Evolutionary conservation across 2,888 invertebrate species (phyloP).

Genomic region (Athalia circularis): DNA sequence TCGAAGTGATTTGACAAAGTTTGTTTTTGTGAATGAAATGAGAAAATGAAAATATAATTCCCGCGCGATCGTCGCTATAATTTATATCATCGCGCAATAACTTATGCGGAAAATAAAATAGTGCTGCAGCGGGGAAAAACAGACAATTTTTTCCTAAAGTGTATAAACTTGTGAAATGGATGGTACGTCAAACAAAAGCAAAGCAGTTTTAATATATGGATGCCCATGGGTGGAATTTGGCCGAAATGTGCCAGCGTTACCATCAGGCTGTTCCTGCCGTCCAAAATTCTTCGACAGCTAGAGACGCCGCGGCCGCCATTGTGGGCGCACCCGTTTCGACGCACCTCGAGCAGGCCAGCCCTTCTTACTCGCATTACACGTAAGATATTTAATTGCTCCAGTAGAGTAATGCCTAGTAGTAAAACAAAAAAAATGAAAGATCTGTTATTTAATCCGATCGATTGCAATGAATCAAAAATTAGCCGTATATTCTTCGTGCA

Average conservation of each 20-base stretch:
- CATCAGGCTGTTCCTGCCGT: conserved; percentile 70
- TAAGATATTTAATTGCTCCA: conserved; percentile 58
- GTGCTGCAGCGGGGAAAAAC: neutral
- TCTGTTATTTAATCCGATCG: too few relatives aligned
- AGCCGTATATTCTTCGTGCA: too few relatives aligned
- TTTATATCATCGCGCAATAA: neutral
- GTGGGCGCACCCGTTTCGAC: conserved; percentile 66
- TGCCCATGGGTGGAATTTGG: conserved; percentile 74
- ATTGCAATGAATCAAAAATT: too few relatives aligned
- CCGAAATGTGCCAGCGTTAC: conserved; percentile 74
- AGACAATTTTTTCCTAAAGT: conserved; percentile 32
- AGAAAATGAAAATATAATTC: too few relatives aligned
- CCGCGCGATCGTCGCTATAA: too few relatives aligned
- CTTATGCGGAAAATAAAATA: neutral
- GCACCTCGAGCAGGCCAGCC: conserved; percentile 71
- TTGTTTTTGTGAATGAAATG: too few relatives aligned
- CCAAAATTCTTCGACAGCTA: conserved; percentile 71
- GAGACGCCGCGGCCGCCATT: conserved; percentile 67
- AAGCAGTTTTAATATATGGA: conserved; percentile 73
- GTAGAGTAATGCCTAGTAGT: neutral
- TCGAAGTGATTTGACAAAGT: too few relatives aligned
- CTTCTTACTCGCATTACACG: conserved; percentile 73
- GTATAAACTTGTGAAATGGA: conserved; percentile 68
- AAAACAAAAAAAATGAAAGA: too few relatives aligned
- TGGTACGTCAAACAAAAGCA: conserved; percentile 70